Percentiles rank a stretch among this genome's conserved stretches.
phyloP scores from a whole-genome alignment of 2,888 invertebrate species.

The Amblyteles armatorius region DNA sequence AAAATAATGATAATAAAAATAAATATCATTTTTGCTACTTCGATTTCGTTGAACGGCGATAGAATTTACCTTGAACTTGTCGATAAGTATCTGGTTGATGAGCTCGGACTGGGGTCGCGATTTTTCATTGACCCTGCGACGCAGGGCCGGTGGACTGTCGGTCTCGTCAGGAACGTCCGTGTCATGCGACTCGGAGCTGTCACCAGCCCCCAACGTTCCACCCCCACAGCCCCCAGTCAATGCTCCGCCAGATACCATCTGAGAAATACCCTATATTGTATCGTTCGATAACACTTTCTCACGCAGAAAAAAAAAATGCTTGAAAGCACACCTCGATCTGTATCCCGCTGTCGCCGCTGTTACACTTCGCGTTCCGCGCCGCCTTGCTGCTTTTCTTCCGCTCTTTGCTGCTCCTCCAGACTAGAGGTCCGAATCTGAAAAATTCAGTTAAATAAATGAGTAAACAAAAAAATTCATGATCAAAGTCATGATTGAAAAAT shows the following conservation, averaged over 20 bases:
- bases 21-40: not conserved
- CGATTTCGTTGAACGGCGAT: not conserved
- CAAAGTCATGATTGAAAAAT: not conserved
- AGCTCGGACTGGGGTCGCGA: slow-evolving; percentile 87
- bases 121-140: slow-evolving; percentile 84
- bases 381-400: slow-evolving; percentile 89
- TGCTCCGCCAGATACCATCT: slow-evolving; percentile 86
- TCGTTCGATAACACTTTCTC: not conserved
- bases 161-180: slow-evolving; percentile 86
- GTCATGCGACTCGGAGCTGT: slow-evolving; percentile 87
- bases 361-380: slow-evolving; percentile 89
- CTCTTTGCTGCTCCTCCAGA: slow-evolving; percentile 90
- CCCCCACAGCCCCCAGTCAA: slow-evolving; percentile 83
- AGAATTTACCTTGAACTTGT: slow-evolving; percentile 86
- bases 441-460: slow-evolving; percentile 26
- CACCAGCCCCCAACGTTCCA: slow-evolving; percentile 84
- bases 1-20: not conserved
- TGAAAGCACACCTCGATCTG: slow-evolving; percentile 87
- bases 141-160: slow-evolving; percentile 86
- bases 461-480: slow-evolving; percentile 44
- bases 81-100: slow-evolving; percentile 87
- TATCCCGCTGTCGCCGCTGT: slow-evolving; percentile 91
- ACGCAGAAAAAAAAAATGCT: not conserved
- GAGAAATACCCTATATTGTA: slow-evolving; percentile 70
- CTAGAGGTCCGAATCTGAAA: slow-evolving; percentile 89